Evolutionary conservation across 37 sponge, comb jelly and placozoan genomes (phyloP).

Genomic region (Aplysina aerophoba): DNA sequence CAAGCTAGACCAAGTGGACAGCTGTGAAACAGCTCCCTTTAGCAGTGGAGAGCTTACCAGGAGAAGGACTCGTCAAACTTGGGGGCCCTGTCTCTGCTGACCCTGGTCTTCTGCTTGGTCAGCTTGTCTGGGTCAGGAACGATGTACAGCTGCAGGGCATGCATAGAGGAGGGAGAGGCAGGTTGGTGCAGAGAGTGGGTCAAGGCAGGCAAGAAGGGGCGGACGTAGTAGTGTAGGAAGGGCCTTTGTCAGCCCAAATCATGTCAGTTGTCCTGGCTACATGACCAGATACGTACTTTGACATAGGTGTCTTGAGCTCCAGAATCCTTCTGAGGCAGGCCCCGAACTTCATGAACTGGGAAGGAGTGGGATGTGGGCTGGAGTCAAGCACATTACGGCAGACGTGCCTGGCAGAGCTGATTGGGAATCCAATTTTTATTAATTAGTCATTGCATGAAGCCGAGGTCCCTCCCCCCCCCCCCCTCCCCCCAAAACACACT

Average conservation of each 20-base stretch:
- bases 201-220: neutral
- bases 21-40: neutral
- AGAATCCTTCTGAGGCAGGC: constrained; percentile 53
- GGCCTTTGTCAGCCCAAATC: too few relatives aligned
- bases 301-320: constrained; percentile 54
- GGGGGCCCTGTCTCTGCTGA: constrained; percentile 60
- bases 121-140: constrained; percentile 72
- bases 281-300: constrained; percentile 43
- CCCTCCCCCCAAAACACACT: too few relatives aligned
- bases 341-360: constrained; percentile 71
- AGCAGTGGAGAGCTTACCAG: constrained; percentile 35
- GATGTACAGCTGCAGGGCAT: constrained; percentile 58
- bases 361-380: neutral
- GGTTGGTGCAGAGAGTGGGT: neutral
- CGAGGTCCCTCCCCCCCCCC: too few relatives aligned
- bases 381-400: too few relatives aligned
- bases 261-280: too few relatives aligned
- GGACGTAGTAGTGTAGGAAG: too few relatives aligned
- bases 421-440: too few relatives aligned
- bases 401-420: too few relatives aligned
- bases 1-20: too few relatives aligned
- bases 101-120: constrained; percentile 76
- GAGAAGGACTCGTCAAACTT: constrained; percentile 72
- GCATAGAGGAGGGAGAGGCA: neutral
- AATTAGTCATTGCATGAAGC: too few relatives aligned